Percentiles rank a stretch among this genome's conserved stretches.
These are phyloP conservation scores for Bimastos eiseni DNA, from an alignment of 2,888 invertebrate genomes.

Conservation along the genomic window DNA sequence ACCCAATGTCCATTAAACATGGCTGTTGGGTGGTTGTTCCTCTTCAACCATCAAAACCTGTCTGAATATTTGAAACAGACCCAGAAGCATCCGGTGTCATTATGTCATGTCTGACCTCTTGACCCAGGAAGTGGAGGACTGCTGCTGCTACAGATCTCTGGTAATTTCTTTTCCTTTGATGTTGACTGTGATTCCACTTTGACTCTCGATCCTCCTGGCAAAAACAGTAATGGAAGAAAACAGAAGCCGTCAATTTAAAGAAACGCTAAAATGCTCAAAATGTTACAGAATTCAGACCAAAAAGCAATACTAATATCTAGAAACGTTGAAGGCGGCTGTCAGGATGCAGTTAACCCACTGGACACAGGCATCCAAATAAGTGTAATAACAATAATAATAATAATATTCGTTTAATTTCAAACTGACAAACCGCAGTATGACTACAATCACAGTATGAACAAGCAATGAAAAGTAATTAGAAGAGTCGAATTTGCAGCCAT, in stretches of 20 bases:
- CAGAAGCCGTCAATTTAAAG: not conserved
- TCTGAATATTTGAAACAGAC: not conserved
- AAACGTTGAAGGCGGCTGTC: not conserved
- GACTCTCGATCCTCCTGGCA: not conserved
- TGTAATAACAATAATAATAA: too few relatives aligned
- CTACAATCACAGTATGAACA: too few relatives aligned
- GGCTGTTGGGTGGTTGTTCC: not conserved
- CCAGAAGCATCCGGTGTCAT: not conserved
- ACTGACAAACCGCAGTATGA: too few relatives aligned
- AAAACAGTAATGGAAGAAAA: not conserved
- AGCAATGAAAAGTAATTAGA: too few relatives aligned
- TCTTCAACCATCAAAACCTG: slow-evolving; percentile 13
- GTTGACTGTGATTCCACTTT: not conserved
- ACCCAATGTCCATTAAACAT: not conserved
- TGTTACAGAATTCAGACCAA: not conserved
- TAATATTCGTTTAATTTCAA: too few relatives aligned
- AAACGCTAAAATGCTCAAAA: not conserved
- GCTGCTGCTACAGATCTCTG: not conserved
- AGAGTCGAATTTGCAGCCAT: too few relatives aligned
- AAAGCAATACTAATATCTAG: slow-evolving; percentile 2
- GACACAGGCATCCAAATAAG: not conserved
- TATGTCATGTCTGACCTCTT: slow-evolving; percentile 1
- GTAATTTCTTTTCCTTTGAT: not conserved
- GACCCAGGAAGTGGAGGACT: not conserved
- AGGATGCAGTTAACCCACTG: not conserved